These are phyloP conservation scores for Heptranchias perlo DNA, from an alignment of 2,113 vertebrate species.

Conservation along the genomic window DNA sequence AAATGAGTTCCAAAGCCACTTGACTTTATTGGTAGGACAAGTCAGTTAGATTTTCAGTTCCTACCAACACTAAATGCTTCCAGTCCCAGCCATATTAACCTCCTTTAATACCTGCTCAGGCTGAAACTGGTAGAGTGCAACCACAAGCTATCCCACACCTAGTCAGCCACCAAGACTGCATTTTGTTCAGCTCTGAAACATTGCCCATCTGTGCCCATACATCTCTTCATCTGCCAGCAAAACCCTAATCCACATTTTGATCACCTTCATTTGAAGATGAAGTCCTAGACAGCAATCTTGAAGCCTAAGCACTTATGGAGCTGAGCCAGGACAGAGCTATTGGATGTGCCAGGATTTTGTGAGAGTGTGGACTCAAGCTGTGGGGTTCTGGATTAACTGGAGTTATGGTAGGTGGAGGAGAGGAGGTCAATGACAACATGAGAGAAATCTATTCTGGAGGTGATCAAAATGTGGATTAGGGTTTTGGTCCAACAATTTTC, in stretches of 20 bases:
- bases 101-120: not conserved
- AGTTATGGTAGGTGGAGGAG: too few relatives aligned
- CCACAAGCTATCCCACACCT: not conserved
- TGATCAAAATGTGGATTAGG: too few relatives aligned
- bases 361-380: too few relatives aligned
- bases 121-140: not conserved
- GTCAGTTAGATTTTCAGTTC: not conserved
- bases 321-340: too few relatives aligned
- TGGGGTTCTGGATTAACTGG: too few relatives aligned
- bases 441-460: too few relatives aligned
- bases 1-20: not conserved
- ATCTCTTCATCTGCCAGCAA: not conserved
- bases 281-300: too few relatives aligned
- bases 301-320: too few relatives aligned
- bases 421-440: too few relatives aligned
- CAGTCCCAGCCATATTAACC: not conserved
- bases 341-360: too few relatives aligned
- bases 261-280: too few relatives aligned
- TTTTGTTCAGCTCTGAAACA: not conserved
- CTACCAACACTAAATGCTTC: not conserved
- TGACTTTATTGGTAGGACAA: not conserved
- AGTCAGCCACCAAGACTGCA: not conserved
- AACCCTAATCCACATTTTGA: not conserved
- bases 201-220: not conserved
- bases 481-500: too few relatives aligned